phyloP scores from a whole-genome alignment of 2,113 vertebrate genomes.

The Aramus guarauna region DNA sequence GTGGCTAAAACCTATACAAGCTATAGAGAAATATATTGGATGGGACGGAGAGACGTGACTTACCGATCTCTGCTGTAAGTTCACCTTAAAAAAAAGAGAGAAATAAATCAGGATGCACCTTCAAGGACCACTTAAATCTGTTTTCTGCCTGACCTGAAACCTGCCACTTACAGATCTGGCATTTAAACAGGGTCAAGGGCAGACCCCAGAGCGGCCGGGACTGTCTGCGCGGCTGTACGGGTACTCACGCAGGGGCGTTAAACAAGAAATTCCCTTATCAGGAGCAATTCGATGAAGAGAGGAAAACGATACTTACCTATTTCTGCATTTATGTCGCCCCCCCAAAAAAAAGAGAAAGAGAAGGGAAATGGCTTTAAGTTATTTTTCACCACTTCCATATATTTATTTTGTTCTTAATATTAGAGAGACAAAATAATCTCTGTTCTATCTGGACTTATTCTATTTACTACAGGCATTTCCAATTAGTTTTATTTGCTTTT shows the following conservation, averaged over 20 bases:
- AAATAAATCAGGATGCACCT: accelerated
- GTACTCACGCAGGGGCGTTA: not conserved
- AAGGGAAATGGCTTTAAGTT: not conserved
- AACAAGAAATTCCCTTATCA: not conserved
- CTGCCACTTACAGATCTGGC: too few species aligned
- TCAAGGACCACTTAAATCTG: too few species aligned
- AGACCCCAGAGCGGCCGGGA: not conserved
- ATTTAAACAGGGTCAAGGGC: not conserved
- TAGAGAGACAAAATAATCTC: too few species aligned
- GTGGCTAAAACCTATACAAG: not conserved
- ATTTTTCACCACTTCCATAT: too few species aligned
- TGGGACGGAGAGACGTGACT: not conserved
- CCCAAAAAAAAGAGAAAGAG: not conserved
- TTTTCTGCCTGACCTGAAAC: not conserved
- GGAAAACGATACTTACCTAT: not conserved
- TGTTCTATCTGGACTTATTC: not conserved
- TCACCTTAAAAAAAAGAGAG: not conserved
- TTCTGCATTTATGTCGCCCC: not conserved
- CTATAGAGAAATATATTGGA: accelerated
- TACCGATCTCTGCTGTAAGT: not conserved
- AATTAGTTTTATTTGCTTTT: not conserved
- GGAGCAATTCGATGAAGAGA: too few species aligned
- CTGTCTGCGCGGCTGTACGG: too few species aligned
- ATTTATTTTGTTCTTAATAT: too few species aligned
- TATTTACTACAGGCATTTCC: not conserved